These are phyloP conservation scores for Danio choprae DNA, from an alignment of 2,797 vertebrate genomes.

Conservation along the genomic window DNA sequence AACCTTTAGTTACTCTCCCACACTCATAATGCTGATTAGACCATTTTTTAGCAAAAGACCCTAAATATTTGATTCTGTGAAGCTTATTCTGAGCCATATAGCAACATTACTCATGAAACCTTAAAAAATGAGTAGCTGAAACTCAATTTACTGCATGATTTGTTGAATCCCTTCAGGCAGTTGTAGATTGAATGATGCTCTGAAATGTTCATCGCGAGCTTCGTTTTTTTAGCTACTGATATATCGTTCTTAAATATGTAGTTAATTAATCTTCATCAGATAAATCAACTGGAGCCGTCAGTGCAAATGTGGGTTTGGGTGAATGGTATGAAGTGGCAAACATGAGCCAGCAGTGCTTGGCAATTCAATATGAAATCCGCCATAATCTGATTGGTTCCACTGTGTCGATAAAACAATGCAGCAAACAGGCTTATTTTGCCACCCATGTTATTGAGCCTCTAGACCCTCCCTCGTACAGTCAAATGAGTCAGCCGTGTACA, in stretches of 20 bases:
- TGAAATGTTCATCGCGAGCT: constrained; percentile 5
- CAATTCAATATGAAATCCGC: constrained; percentile 51
- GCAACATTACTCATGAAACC: constrained; percentile 6
- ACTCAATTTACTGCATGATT: constrained; percentile 8
- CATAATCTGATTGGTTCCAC: constrained; percentile 55
- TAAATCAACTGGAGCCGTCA: constrained; percentile 29
- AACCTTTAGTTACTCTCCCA: neutral
- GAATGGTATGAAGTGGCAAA: constrained; percentile 22
- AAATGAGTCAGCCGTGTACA: constrained; percentile 12
- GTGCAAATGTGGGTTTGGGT: constrained; percentile 32
- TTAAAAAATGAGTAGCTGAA: constrained; percentile 13
- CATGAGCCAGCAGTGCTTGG: constrained; percentile 36
- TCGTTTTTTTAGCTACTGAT: neutral
- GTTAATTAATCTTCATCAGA: constrained; percentile 34
- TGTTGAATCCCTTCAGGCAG: constrained; percentile 19
- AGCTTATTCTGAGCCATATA: neutral
- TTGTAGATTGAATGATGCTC: constrained; percentile 4
- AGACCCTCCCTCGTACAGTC: constrained; percentile 34
- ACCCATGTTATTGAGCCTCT: constrained; percentile 50
- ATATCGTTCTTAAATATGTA: constrained; percentile 27
- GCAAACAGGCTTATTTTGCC: constrained; percentile 50
- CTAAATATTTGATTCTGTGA: neutral
- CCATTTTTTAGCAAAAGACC: neutral
- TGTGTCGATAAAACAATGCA: constrained; percentile 52
- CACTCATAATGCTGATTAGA: constrained; percentile 5